Evolutionary conservation across 2,113 vertebrate genomes (phyloP).

Genomic region (Poeciliopsis prolifica): DNA sequence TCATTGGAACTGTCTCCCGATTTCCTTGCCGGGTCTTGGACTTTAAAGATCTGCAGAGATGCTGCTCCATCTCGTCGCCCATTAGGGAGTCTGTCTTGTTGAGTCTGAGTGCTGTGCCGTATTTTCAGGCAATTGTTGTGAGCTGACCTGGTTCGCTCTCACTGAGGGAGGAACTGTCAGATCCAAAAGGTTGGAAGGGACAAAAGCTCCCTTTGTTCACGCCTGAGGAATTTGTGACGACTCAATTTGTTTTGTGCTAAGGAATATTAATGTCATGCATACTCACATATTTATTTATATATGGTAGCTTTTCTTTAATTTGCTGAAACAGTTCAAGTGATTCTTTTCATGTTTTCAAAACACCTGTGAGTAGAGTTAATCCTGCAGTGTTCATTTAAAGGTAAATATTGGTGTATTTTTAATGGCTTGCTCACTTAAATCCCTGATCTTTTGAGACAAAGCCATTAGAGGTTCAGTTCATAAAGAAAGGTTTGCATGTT

Average conservation of each 20-base stretch:
- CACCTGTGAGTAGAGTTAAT: too few species aligned
- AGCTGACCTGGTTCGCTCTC: slow-evolving; percentile 55
- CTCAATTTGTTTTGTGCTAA: slow-evolving; percentile 26
- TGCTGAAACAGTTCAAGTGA: too few species aligned
- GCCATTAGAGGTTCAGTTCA: too few species aligned
- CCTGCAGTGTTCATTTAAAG: too few species aligned
- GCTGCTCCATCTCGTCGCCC: not conserved
- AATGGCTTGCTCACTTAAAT: too few species aligned
- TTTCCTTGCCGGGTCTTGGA: slow-evolving; percentile 7
- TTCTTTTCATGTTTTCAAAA: too few species aligned
- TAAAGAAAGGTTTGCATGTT: too few species aligned
- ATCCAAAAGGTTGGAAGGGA: slow-evolving; percentile 29
- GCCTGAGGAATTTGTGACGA: slow-evolving; percentile 56
- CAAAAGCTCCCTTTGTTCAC: slow-evolving; percentile 41
- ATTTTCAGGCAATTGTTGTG: slow-evolving; percentile 34
- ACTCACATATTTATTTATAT: too few species aligned
- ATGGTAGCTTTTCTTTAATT: too few species aligned
- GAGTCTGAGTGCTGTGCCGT: slow-evolving; percentile 28
- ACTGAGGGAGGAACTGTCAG: slow-evolving; percentile 49
- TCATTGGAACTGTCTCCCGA: slow-evolving; percentile 5
- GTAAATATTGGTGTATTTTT: too few species aligned
- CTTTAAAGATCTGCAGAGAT: slow-evolving; percentile 13
- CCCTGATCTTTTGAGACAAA: too few species aligned
- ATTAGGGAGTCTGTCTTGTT: slow-evolving; percentile 16
- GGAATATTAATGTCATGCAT: slow-evolving; percentile 30